phyloP scores from a whole-genome alignment of 2,797 vertebrate genomes.

The Mus spretus region DNA sequence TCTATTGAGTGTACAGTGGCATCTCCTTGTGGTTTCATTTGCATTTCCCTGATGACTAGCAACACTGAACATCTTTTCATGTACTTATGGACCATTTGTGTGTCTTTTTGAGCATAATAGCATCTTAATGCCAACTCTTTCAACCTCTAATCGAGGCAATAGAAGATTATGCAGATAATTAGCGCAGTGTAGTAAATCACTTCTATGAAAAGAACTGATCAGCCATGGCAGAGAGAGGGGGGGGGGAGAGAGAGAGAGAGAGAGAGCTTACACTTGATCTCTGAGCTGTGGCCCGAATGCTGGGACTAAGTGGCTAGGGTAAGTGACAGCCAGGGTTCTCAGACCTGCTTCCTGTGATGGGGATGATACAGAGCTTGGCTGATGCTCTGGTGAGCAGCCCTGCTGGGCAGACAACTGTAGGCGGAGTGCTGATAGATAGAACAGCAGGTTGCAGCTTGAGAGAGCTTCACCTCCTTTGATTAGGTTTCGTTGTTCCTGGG shows the following conservation, averaged over 20 bases:
- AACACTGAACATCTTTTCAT: slow-evolving; percentile 60
- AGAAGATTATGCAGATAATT: slow-evolving; percentile 63
- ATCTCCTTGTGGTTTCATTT: slow-evolving; percentile 66
- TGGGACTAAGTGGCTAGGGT: neutral
- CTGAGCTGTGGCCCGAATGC: slow-evolving; percentile 19
- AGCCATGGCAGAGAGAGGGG: neutral
- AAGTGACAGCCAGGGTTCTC: neutral
- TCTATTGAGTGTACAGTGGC: neutral
- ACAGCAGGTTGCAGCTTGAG: neutral
- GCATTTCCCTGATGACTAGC: slow-evolving; percentile 71
- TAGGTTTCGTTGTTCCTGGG: slow-evolving; percentile 3
- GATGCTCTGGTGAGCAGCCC: neutral
- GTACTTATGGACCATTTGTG: slow-evolving; percentile 51
- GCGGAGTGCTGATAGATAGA: neutral
- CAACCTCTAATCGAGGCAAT: slow-evolving; percentile 47
- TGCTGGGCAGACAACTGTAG: neutral
- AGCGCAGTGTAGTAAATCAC: slow-evolving; percentile 45
- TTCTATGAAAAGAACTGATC: slow-evolving; percentile 41
- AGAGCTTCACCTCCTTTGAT: neutral
- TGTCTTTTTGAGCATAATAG: slow-evolving; percentile 54
- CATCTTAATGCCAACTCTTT: slow-evolving; percentile 64
- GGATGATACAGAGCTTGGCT: neutral
- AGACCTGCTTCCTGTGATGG: neutral
- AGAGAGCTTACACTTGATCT: neutral
- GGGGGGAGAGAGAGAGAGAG: neutral